Evolutionary conservation across 1,140 invertebrate genomes (phyloP).

Genomic region (Octopus sinensis): DNA sequence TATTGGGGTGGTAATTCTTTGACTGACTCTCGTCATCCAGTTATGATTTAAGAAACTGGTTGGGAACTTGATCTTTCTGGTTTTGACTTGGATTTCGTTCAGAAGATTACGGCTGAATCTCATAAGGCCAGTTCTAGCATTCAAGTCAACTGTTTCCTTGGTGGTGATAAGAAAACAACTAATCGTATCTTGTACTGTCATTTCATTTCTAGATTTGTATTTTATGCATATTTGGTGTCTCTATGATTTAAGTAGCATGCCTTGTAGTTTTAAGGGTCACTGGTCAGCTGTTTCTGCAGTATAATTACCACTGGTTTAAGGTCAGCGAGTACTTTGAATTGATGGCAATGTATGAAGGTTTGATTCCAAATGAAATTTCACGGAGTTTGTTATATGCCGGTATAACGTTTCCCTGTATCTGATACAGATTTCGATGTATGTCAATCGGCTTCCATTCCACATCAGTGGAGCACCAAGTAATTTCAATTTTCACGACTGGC

Average conservation of each 20-base stretch:
- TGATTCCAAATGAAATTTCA: not conserved
- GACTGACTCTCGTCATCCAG: not conserved
- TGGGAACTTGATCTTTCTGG: not conserved
- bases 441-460: not conserved
- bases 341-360: not conserved
- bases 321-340: not conserved
- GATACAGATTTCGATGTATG: not conserved
- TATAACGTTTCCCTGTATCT: not conserved
- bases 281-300: not conserved
- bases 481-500: not conserved
- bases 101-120: not conserved
- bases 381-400: not conserved
- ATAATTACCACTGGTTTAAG: not conserved
- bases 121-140: not conserved
- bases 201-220: not conserved
- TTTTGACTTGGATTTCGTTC: not conserved
- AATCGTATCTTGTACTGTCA: not conserved
- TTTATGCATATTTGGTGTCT: too few species aligned
- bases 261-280: too few species aligned
- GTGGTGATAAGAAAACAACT: not conserved
- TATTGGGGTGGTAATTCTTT: not conserved
- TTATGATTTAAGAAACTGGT: not conserved
- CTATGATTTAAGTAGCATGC: too few species aligned
- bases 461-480: not conserved
- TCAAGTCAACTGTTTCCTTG: not conserved